Evolutionary conservation across 92 coral and sea anemone species (phyloP).

Genomic region (Plumapathes pennacea): DNA sequence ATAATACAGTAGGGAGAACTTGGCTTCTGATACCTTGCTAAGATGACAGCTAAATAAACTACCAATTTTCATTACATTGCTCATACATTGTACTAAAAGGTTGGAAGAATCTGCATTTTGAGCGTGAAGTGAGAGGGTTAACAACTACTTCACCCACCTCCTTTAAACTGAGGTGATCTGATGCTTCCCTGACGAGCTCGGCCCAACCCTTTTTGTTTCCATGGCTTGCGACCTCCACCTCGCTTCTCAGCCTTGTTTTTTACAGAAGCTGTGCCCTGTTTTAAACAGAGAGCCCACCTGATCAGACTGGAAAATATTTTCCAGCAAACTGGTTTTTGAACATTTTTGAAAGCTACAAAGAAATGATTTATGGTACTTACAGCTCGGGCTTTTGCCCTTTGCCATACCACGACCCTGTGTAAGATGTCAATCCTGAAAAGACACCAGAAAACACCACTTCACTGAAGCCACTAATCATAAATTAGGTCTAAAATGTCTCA

Average conservation of each 20-base stretch:
- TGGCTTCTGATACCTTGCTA: too few species aligned
- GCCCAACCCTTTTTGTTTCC: constrained; percentile 92
- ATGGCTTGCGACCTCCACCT: constrained; percentile 98
- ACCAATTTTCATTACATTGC: too few species aligned
- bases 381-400: constrained; percentile 91
- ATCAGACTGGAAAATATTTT: neutral
- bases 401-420: constrained; percentile 99
- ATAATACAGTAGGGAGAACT: too few species aligned
- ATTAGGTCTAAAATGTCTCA: too few species aligned
- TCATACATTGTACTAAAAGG: too few species aligned
- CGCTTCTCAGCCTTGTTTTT: constrained; percentile 81
- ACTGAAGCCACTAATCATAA: neutral
- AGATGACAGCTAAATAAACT: too few species aligned
- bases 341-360: neutral
- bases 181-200: constrained; percentile 98
- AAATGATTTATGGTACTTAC: constrained; percentile 55
- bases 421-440: constrained; percentile 80
- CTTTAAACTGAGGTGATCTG: constrained; percentile 93
- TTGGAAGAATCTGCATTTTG: too few species aligned
- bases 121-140: too few species aligned
- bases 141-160: constrained; percentile 51
- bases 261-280: constrained; percentile 95
- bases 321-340: neutral
- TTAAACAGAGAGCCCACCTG: neutral
- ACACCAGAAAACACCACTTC: neutral